These are phyloP conservation scores for Oscheius sp. DNA, from an alignment of 2,888 invertebrate genomes.

Conservation along the genomic window DNA sequence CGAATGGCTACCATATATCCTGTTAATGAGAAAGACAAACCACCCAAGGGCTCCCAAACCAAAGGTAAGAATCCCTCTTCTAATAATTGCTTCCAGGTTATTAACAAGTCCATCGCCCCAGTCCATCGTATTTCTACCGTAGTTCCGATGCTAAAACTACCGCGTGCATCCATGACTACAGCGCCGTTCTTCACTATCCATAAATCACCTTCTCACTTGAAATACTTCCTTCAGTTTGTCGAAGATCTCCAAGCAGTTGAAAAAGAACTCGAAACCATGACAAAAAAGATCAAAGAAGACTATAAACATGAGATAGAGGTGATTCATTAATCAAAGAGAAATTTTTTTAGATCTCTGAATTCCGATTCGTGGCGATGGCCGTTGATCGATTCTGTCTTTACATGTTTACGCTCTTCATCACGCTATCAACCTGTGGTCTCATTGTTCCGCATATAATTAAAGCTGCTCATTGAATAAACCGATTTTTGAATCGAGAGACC, in stretches of 20 bases:
- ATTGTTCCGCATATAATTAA: constrained; percentile 68
- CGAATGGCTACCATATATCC: constrained; percentile 51
- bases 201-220: background rate
- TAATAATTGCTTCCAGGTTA: constrained; percentile 32
- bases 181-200: background rate
- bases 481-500: background rate
- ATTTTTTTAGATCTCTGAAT: constrained; percentile 38
- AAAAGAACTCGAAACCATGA: constrained; percentile 42
- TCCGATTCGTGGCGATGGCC: constrained; percentile 65
- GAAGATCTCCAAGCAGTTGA: constrained; percentile 39
- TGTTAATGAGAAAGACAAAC: constrained; percentile 50
- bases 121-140: constrained; percentile 45
- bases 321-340: background rate
- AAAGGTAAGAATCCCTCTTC: constrained; percentile 31
- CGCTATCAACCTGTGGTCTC: constrained; percentile 61
- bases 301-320: constrained; percentile 44
- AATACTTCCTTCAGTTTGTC: constrained; percentile 39
- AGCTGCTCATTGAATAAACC: constrained; percentile 35
- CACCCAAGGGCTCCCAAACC: constrained; percentile 55
- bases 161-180: constrained; percentile 17
- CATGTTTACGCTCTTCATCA: constrained; percentile 66
- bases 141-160: constrained; percentile 46
- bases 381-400: constrained; percentile 69
- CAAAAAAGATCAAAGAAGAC: constrained; percentile 42
- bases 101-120: constrained; percentile 48